Evolutionary conservation across 2,888 invertebrate genomes (phyloP).

Genomic region (Octonoba sinensis): DNA sequence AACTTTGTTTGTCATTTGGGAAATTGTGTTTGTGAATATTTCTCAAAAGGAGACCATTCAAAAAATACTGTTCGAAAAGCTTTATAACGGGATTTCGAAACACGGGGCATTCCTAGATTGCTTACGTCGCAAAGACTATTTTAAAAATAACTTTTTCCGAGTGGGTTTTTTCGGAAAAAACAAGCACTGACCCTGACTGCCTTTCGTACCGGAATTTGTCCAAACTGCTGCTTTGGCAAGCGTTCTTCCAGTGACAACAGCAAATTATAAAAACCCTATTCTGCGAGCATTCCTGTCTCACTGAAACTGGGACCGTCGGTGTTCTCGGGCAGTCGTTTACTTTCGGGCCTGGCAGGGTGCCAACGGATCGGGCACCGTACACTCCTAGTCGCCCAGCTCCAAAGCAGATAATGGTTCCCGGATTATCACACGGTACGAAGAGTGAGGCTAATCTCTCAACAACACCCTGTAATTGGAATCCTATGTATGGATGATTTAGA

Average conservation of each 20-base stretch:
- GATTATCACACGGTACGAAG: conserved; percentile 10
- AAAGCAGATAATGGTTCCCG: conserved; percentile 8
- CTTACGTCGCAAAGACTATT: not conserved
- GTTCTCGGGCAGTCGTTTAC: not conserved
- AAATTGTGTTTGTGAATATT: no score
- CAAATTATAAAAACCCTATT: conserved; percentile 21
- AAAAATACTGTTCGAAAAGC: no score
- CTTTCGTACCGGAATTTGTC: conserved; percentile 14
- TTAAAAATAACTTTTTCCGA: not conserved
- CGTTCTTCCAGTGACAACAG: not conserved
- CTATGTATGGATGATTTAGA: not conserved
- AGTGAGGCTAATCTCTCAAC: conserved; percentile 11
- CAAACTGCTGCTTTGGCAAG: conserved; percentile 17
- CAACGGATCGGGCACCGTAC: conserved; percentile 1
- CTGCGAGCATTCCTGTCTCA: conserved; percentile 8
- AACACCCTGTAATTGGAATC: conserved; percentile 11
- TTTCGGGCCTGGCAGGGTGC: conserved; percentile 16
- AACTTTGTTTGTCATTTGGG: no score
- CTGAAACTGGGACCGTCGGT: conserved; percentile 3
- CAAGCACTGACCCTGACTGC: not conserved
- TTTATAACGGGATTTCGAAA: no score
- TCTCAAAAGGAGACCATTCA: no score
- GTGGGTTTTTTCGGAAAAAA: not conserved
- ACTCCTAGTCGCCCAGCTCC: conserved; percentile 5
- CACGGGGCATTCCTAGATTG: no score